phyloP scores from a whole-genome alignment of 2,797 vertebrate genomes.

The Pangasius larnaudii region DNA sequence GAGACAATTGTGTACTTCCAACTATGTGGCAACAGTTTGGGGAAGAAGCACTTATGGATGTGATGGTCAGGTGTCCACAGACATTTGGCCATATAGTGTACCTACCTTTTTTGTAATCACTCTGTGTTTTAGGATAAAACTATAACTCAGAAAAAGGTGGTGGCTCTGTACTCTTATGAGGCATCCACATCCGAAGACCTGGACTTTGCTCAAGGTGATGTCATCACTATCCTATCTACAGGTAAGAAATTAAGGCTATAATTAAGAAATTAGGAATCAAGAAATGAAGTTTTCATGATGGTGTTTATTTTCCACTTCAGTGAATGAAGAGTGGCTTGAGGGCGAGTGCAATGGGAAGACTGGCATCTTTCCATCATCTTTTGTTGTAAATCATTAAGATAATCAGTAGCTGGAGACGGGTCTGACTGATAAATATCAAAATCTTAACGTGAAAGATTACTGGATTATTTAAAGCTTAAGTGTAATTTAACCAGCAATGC shows the following conservation, averaged over 20 bases:
- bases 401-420: slow-evolving; percentile 34
- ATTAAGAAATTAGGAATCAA: not conserved
- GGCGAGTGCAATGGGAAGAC: slow-evolving; percentile 84
- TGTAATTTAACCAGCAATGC: not conserved
- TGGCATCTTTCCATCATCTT: slow-evolving; percentile 92
- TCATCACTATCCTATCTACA: slow-evolving; percentile 82
- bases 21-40: not conserved
- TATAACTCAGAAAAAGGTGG: slow-evolving; percentile 57
- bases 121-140: slow-evolving; percentile 27
- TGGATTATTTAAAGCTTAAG: not conserved
- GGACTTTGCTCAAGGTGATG: slow-evolving; percentile 83
- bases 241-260: slow-evolving; percentile 66
- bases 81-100: not conserved
- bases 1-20: not conserved
- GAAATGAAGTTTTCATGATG: not conserved
- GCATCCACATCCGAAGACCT: slow-evolving; percentile 89
- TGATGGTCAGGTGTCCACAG: not conserved
- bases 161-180: slow-evolving; percentile 85
- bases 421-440: not conserved
- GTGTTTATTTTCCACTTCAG: slow-evolving; percentile 66
- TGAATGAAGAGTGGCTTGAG: slow-evolving; percentile 94
- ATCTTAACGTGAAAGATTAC: not conserved
- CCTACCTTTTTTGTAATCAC: not conserved
- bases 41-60: no score
- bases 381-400: slow-evolving; percentile 72